Base-by-base conservation (phyloP, 2,113 vertebrate genomes). In the Martes martes region DNA sequence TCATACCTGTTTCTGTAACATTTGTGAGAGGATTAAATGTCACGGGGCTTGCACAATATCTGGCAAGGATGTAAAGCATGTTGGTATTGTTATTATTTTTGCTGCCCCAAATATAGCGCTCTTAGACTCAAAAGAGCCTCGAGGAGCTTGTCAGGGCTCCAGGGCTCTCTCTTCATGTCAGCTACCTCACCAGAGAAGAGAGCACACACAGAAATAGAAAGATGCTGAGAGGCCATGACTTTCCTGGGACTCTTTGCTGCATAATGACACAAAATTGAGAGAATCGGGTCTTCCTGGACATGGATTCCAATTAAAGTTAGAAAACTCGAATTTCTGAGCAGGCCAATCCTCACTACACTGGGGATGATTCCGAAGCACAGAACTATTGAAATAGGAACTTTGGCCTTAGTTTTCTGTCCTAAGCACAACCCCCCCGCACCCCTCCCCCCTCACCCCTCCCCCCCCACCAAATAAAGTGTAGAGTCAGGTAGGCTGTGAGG, bases 321-420 rank as follows among this genome's bases (percentile, higher is more conserved):
- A 90, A 95, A 96, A 78, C 36, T 82, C 67, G 26, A 18, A 87
- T 87, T 87, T 79, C 78, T 76, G 47, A 92, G 86, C 33, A 52
- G 52, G 39, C 5, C 73, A 50, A 7, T 87, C 55, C 67, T 80
- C 18, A 50, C n/a, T 67, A 31, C 2, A 14, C 2, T 45, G 33
- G 5, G 15, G 6, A 5, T 18, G 13, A 52, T 55, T 71, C 28
- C 19, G 52, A 88, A 95, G 67, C 6, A 45, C 28, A 45, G 39
- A 97, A 42, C 11, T 79, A 13, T 26, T 45, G 16, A 36, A 28
- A 63, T 31, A 69, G 28, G 7, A 55, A 36, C 31, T 10, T 13
- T 73, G 36, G 4, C 13, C 28, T 42, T 73, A 24, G 84, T 71
- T 39, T 81, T 78, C 33, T 91, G 55, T 63, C 9, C 23, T 90